Conservation (phyloP, 1,140 invertebrate genomes). For the Pseudomyrmex sp. region DNA sequence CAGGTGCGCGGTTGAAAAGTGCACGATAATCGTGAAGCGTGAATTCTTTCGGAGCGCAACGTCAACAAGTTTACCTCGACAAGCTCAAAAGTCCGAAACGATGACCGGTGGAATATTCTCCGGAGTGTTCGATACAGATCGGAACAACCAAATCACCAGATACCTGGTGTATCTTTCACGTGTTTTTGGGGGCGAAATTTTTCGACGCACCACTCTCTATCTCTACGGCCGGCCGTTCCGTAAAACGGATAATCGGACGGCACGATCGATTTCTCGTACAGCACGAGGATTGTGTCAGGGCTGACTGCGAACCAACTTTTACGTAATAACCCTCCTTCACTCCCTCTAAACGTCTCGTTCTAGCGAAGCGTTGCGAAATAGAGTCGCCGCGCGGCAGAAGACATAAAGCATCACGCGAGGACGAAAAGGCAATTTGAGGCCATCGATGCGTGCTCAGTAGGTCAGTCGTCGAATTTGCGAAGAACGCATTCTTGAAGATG, state of each 20-base stretch:
- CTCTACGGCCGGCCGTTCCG: slow-evolving; percentile 31
- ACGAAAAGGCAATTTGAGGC: slow-evolving; percentile 56
- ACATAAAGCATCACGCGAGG: slow-evolving; percentile 59
- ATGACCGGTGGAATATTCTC: no score
- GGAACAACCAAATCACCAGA: not conserved
- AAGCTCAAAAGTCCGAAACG: not conserved
- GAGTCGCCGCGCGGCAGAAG: slow-evolving; percentile 22
- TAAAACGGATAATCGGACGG: slow-evolving; percentile 55
- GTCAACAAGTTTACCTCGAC: no score
- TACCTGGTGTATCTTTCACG: slow-evolving; percentile 35
- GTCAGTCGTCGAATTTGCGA: slow-evolving; percentile 14
- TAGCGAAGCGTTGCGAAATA: slow-evolving; percentile 62
- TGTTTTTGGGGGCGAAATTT: not conserved
- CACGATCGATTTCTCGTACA: slow-evolving; percentile 55
- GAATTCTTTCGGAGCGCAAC: slow-evolving; percentile 13
- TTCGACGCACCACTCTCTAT: slow-evolving; percentile 19
- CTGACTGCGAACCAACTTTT: slow-evolving; percentile 55
- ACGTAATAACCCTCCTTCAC: slow-evolving; percentile 58
- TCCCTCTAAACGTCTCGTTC: slow-evolving; percentile 42
- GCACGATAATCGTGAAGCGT: slow-evolving; percentile 4
- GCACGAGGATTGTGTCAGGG: slow-evolving; percentile 63
- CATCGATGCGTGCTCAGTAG: slow-evolving; percentile 58
- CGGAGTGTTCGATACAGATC: no score
- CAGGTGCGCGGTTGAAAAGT: slow-evolving; percentile 21
- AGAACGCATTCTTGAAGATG: slow-evolving; percentile 7